Percentiles rank a stretch among this genome's conserved stretches.
phyloP scores from a whole-genome alignment of 2,797 vertebrate species.

The Catostomus latipinnis region DNA sequence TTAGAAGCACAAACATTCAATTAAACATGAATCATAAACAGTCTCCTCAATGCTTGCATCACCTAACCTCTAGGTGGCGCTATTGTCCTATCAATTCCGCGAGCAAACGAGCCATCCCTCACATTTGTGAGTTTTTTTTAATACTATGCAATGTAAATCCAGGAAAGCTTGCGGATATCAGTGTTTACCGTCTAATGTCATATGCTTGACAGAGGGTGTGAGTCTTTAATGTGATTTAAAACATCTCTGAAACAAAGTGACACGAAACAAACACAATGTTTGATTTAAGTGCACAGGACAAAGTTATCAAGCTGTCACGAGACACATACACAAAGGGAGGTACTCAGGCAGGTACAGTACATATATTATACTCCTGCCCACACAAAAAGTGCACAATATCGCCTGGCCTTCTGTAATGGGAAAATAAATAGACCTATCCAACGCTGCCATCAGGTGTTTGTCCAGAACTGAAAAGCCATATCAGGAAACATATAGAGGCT shows the following conservation, averaged over 20 bases:
- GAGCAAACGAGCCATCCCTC: background rate
- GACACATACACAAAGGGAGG: background rate
- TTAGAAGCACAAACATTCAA: background rate
- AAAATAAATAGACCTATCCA: slow-evolving; percentile 54
- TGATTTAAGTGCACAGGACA: background rate
- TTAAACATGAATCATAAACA: background rate
- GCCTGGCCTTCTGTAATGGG: slow-evolving; percentile 45
- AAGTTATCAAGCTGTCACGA: slow-evolving; percentile 3
- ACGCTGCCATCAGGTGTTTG: slow-evolving; percentile 38
- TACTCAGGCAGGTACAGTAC: background rate
- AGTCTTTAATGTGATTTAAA: slow-evolving; percentile 5
- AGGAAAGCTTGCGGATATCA: background rate
- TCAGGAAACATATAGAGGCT: slow-evolving; percentile 45
- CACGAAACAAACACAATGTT: background rate
- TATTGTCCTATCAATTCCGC: slow-evolving; percentile 10
- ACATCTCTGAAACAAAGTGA: background rate
- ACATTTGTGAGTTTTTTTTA: slow-evolving; percentile 27
- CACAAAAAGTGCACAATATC: slow-evolving; percentile 10
- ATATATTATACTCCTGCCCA: background rate
- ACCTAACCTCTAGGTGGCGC: slow-evolving; percentile 49
- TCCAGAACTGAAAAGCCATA: slow-evolving; percentile 41
- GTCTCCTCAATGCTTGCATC: background rate
- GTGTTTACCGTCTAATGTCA: background rate
- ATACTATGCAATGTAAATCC: slow-evolving; percentile 8
- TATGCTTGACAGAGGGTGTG: background rate